phyloP scores from a whole-genome alignment of 2,797 vertebrate genomes.

The Florisuga fusca region DNA sequence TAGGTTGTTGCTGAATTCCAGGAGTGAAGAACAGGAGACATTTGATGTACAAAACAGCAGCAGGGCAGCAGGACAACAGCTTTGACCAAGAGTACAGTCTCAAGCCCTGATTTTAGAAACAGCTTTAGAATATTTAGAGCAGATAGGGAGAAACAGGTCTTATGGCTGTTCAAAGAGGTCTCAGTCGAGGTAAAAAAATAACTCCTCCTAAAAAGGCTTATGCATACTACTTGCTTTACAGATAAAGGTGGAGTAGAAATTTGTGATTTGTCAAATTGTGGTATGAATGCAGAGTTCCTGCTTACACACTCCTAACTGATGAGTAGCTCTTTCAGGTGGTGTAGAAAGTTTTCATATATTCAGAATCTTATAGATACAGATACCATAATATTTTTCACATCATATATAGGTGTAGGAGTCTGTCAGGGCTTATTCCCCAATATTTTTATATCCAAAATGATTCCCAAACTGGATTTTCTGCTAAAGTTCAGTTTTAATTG shows the following conservation, averaged over 20 bases:
- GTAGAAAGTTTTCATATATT: neutral
- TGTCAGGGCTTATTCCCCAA: neutral
- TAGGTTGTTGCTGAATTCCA: neutral
- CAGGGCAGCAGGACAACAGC: neutral
- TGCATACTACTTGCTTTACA: neutral
- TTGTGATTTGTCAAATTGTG: neutral
- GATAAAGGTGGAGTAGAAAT: neutral
- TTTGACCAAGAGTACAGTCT: neutral
- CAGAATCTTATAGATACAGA: neutral
- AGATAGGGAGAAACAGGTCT: neutral
- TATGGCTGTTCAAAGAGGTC: neutral
- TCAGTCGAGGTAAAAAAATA: neutral
- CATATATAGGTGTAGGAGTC: neutral
- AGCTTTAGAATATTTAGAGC: neutral
- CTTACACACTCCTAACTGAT: neutral
- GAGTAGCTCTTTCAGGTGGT: neutral
- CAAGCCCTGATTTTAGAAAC: neutral
- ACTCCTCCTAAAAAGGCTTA: neutral
- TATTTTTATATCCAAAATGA: neutral
- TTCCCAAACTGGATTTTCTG: neutral
- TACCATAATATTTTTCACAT: neutral
- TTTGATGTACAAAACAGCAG: neutral
- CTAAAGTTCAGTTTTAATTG: slow-evolving; percentile 32
- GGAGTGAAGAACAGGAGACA: neutral
- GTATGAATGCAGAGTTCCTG: neutral